Conservation (phyloP, 2,797 vertebrate species). For the Platalea minor region DNA sequence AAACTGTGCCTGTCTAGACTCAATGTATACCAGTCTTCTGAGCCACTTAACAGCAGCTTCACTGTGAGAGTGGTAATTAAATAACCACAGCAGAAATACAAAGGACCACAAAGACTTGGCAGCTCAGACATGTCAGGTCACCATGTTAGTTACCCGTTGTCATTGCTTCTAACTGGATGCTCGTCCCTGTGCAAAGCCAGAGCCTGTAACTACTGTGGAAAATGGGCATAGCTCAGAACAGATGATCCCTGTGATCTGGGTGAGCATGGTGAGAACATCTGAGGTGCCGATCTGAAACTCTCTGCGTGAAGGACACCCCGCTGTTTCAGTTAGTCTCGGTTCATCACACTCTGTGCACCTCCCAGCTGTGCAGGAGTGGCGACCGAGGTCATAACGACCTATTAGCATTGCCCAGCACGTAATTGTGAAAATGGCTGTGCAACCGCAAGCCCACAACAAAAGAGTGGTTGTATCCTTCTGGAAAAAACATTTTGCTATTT, state of each 20-base stretch:
- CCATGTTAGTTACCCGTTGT: neutral
- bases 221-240: neutral
- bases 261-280: neutral
- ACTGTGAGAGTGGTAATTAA: neutral
- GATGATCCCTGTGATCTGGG: neutral
- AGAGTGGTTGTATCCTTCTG: neutral
- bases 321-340: accelerated
- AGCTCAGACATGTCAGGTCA: neutral
- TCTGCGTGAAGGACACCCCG: neutral
- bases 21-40: neutral
- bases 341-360: neutral
- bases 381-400: accelerated
- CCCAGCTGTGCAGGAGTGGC: neutral
- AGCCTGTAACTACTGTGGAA: neutral
- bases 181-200: neutral
- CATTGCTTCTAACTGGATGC: neutral
- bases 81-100: neutral
- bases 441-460: neutral
- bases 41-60: neutral
- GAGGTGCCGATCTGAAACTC: neutral
- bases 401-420: accelerated
- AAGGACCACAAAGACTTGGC: neutral
- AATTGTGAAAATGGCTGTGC: neutral
- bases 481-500: neutral
- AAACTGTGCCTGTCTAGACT: neutral